A percentile compares a stretch with the other conserved stretches of the same genome.
phyloP scores from a whole-genome alignment of 1,140 invertebrate genomes.

The Diachasma alloeum region DNA sequence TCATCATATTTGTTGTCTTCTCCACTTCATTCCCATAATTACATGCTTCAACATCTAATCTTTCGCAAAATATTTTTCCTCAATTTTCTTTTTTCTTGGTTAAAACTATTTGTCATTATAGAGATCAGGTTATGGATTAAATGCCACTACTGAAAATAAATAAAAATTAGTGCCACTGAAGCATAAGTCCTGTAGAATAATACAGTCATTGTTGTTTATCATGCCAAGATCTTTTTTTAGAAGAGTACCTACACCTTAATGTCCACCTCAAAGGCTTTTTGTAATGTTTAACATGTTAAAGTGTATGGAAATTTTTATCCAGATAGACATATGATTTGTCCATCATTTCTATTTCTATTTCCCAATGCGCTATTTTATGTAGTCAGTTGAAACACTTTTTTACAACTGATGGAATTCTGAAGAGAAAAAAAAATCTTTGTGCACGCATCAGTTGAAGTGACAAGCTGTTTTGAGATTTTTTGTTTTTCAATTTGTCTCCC shows the following conservation, averaged over 20 bases:
- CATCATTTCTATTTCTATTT: too few species aligned
- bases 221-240: neutral
- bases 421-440: too few species aligned
- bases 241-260: neutral
- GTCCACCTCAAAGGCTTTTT: too few species aligned
- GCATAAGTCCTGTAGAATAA: constrained; percentile 9
- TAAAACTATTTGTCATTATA: neutral
- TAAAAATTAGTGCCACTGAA: constrained; percentile 29
- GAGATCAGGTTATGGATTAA: neutral
- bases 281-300: too few species aligned
- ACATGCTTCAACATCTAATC: too few species aligned
- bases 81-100: neutral
- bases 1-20: neutral
- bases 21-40: neutral
- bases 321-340: too few species aligned
- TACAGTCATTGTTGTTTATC: neutral
- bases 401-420: too few species aligned
- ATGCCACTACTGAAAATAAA: constrained; percentile 30
- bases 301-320: too few species aligned
- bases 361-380: too few species aligned
- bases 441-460: too few species aligned
- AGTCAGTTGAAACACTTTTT: too few species aligned
- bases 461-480: neutral
- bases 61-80: neutral
- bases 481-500: neutral